These are phyloP conservation scores for Eilema depressum DNA, from an alignment of 2,888 invertebrate genomes.

Conservation along the genomic window DNA sequence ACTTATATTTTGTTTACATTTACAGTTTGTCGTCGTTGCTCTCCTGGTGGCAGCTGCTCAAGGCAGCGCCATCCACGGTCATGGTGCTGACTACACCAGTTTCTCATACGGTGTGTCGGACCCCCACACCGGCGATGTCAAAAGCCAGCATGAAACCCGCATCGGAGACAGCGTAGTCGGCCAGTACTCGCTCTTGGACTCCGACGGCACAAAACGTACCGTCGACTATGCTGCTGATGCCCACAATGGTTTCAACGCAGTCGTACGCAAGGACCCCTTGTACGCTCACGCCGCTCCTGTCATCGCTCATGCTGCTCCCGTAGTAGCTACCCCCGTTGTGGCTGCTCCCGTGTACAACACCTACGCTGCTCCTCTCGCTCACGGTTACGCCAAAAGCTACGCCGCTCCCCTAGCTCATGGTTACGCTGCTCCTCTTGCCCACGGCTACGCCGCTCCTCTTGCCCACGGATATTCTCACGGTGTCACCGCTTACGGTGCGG, in stretches of 20 bases:
- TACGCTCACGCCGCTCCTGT: slow-evolving; percentile 59
- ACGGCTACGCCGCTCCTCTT: slow-evolving; percentile 45
- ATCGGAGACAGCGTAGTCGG: slow-evolving; percentile 88
- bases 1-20: slow-evolving; percentile 32
- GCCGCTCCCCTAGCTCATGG: slow-evolving; percentile 56
- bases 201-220: slow-evolving; percentile 88
- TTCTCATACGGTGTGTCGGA: slow-evolving; percentile 80
- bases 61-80: slow-evolving; percentile 69
- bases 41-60: slow-evolving; percentile 76
- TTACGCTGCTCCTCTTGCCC: slow-evolving; percentile 31
- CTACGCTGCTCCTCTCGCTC: slow-evolving; percentile 38
- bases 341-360: slow-evolving; percentile 48
- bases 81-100: slow-evolving; percentile 71
- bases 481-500: slow-evolving; percentile 49
- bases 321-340: slow-evolving; percentile 60
- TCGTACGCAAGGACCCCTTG: slow-evolving; percentile 82
- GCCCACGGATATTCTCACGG: slow-evolving; percentile 24
- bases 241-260: slow-evolving; percentile 85
- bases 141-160: slow-evolving; percentile 88
- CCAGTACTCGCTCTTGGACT: slow-evolving; percentile 82
- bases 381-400: slow-evolving; percentile 48
- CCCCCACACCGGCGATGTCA: slow-evolving; percentile 80
- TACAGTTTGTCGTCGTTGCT: slow-evolving; percentile 79
- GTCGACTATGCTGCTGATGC: slow-evolving; percentile 87
- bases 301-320: slow-evolving; percentile 58